Percentiles rank a stretch among this genome's conserved stretches.
Evolutionary conservation across 2,888 invertebrate species (phyloP).

Genomic region (Mythimna lalbum): DNA sequence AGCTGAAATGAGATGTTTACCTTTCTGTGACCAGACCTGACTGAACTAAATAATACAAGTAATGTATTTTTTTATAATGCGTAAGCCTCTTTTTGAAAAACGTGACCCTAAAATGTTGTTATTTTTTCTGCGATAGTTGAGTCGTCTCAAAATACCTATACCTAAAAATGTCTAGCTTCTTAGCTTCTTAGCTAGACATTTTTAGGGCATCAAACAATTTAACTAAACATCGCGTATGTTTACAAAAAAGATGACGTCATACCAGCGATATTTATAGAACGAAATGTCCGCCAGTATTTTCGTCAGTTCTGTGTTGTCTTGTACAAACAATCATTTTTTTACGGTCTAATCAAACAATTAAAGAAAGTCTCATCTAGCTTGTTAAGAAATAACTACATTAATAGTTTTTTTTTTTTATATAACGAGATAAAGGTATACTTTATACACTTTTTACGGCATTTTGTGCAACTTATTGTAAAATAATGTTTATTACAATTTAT

Average conservation of each 20-base stretch:
- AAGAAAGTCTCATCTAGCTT: too few relatives aligned
- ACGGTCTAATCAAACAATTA: too few relatives aligned
- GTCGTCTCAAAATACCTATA: not conserved
- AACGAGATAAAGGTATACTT: too few relatives aligned
- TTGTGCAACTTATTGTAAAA: too few relatives aligned
- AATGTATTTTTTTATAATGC: not conserved
- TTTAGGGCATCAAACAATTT: too few relatives aligned
- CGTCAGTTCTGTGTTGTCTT: not conserved
- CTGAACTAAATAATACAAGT: not conserved
- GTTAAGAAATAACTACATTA: too few relatives aligned
- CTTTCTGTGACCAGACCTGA: not conserved
- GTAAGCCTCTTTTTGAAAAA: not conserved
- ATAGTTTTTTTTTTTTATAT: too few relatives aligned
- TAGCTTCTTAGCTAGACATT: too few relatives aligned
- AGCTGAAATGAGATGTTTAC: not conserved
- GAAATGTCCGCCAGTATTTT: not conserved
- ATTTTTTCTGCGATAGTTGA: too few relatives aligned
- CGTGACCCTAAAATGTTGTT: not conserved
- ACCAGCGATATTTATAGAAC: not conserved
- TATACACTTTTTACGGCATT: too few relatives aligned
- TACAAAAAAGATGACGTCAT: not conserved
- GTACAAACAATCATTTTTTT: too few relatives aligned
- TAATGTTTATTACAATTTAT: too few relatives aligned
- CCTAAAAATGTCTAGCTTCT: not conserved
- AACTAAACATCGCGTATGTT: not conserved